A percentile compares a stretch with the other conserved stretches of the same genome.
Evolutionary conservation across 2,113 vertebrate species (phyloP).

Genomic region (Balaeniceps rex): DNA sequence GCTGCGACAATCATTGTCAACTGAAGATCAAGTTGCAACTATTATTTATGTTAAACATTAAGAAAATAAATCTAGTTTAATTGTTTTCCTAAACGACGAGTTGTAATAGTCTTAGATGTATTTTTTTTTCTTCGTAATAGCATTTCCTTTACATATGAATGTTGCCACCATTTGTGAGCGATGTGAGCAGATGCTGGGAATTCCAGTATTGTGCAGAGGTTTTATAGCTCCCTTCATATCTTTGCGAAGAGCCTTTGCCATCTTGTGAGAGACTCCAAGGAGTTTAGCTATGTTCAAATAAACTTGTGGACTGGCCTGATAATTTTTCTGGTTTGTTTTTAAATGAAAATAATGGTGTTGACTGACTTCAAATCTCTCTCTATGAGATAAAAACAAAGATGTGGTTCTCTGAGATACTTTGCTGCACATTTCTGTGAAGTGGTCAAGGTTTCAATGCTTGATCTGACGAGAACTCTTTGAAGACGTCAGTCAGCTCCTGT

Average conservation of each 20-base stretch:
- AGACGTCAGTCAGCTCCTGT: constrained; percentile 19
- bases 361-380: background rate
- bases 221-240: constrained; percentile 45
- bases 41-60: constrained; percentile 76
- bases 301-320: constrained; percentile 34
- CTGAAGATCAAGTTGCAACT: constrained; percentile 74
- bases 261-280: constrained; percentile 17
- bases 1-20: constrained; percentile 82
- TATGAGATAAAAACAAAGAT: constrained; percentile 37
- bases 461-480: constrained; percentile 45
- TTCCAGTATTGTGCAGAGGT: constrained; percentile 36
- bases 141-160: constrained; percentile 51
- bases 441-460: constrained; percentile 47
- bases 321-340: background rate
- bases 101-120: constrained; percentile 63
- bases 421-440: constrained; percentile 44
- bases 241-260: constrained; percentile 20
- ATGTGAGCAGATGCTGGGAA: constrained; percentile 45
- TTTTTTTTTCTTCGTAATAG: constrained; percentile 22
- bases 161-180: constrained; percentile 41
- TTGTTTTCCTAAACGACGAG: constrained; percentile 53
- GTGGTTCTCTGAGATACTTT: background rate
- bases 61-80: constrained; percentile 68
- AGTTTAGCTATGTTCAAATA: constrained; percentile 22
- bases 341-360: background rate